Evolutionary conservation across 2,888 invertebrate species (phyloP).

Genomic region (Zhuqinia jingwanae): DNA sequence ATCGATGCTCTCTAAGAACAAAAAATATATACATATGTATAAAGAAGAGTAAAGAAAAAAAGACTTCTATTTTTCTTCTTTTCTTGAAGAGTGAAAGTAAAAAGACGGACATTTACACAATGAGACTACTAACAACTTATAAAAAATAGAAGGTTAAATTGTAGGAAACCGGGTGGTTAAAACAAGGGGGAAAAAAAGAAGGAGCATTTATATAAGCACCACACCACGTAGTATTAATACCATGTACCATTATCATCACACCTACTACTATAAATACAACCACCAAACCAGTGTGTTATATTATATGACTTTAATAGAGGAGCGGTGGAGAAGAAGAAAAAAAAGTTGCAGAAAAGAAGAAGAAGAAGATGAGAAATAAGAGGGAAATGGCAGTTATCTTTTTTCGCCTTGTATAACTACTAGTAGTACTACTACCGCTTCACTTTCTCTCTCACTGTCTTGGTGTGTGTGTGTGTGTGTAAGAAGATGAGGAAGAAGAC

Average conservation of each 20-base stretch:
- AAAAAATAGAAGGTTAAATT: background rate
- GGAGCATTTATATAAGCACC: slow-evolving; percentile 1
- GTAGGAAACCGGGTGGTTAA: background rate
- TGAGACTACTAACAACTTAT: too few species aligned
- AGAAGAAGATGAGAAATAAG: background rate
- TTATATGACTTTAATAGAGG: slow-evolving; percentile 17
- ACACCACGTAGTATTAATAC: background rate
- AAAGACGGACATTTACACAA: slow-evolving; percentile 45
- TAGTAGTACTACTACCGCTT: too few species aligned
- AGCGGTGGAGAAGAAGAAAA: slow-evolving; percentile 1
- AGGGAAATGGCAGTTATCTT: slow-evolving; percentile 48
- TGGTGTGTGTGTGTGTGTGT: too few species aligned
- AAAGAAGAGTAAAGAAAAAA: slow-evolving; percentile 19
- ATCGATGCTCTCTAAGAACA: slow-evolving; percentile 43
- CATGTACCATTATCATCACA: background rate
- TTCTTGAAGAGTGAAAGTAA: background rate
- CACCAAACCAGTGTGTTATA: background rate
- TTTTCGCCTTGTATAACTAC: too few species aligned
- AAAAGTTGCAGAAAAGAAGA: slow-evolving; percentile 18
- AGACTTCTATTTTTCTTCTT: background rate
- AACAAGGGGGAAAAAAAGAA: background rate
- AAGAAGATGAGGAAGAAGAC: slow-evolving; percentile 61
- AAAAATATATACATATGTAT: too few species aligned
- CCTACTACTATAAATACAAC: background rate
- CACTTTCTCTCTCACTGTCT: background rate